Base-by-base conservation (phyloP, 2,113 vertebrate species). In the Caretta caretta region DNA sequence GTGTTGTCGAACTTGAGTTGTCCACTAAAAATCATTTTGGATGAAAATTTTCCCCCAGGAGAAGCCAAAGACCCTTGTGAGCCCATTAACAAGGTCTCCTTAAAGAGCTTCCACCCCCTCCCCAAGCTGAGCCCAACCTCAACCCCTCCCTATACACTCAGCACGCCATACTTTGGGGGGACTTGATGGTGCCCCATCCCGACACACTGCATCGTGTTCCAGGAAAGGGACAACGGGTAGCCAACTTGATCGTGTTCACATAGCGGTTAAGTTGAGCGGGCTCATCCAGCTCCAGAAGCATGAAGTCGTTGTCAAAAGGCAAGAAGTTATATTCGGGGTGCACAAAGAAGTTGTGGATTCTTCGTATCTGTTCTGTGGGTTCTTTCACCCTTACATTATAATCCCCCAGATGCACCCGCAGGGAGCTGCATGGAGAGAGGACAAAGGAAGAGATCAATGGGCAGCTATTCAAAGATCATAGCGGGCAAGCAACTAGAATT, bases 121-220 rank as follows among this genome's bases (percentile, higher is more conserved):
- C 13, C 29, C 6, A 62, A 31, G 31, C 13, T 62, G 29, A 35
- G 59, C 65, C 35, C 17, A 22, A 38, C 19, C n/a, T 72, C 65
- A 38, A n/a, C 16, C 8, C n/a, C 31, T 5, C 65, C 17, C 2
- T 38, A 19, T 38, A 38, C 9, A 38, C 57, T 17, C n/a, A 72
- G 19, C 35, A 38, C 7, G 3, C 89, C 97, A 80, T 97, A 97
- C 97, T 90, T 92, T 97, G 90, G 89, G 96, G 96, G 96, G 97
- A 98, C 98, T 97, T 97, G 11, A 98, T 99, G 95, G 98, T 97
- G 86, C 99, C 98, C 98, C 99, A 99, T 93, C 98, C 98, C 2
- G 98, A 98, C 87, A 99, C 98, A 22, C 2, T 92, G 86, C 99
- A 99, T 49, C 2, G n/a, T 92, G 97, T 97, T 48, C 98, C 98